Evolutionary conservation across 2,113 vertebrate species (phyloP).

Genomic region (Equus przewalskii): DNA sequence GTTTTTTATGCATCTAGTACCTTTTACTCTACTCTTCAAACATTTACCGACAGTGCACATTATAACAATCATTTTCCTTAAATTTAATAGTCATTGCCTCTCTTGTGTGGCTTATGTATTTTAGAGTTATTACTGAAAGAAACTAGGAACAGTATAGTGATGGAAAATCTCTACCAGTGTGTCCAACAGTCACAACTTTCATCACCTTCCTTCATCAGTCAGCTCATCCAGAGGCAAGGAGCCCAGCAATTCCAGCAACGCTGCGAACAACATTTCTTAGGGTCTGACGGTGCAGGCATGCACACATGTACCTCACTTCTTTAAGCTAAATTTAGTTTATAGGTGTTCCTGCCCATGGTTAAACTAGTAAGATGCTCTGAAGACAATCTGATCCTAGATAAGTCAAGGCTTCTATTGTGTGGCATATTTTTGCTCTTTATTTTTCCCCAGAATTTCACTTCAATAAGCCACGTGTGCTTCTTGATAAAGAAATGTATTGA

Average conservation of each 20-base stretch:
- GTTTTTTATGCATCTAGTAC: neutral
- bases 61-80: neutral
- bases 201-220: neutral
- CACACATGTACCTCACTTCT: neutral
- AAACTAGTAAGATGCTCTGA: neutral
- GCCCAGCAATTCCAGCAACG: neutral
- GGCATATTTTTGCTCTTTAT: neutral
- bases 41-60: neutral
- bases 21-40: neutral
- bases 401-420: neutral
- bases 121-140: neutral
- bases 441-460: neutral
- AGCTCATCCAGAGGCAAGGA: neutral
- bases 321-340: conserved; percentile 4
- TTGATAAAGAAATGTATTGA: neutral
- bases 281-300: neutral
- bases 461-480: neutral
- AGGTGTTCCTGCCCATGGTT: neutral
- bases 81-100: neutral
- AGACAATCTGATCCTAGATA: neutral
- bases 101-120: neutral
- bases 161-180: neutral
- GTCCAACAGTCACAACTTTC: neutral
- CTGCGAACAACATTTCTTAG: neutral
- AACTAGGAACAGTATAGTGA: neutral